phyloP scores from a whole-genome alignment of 1,140 invertebrate species.

The Tetraneura akinire region DNA sequence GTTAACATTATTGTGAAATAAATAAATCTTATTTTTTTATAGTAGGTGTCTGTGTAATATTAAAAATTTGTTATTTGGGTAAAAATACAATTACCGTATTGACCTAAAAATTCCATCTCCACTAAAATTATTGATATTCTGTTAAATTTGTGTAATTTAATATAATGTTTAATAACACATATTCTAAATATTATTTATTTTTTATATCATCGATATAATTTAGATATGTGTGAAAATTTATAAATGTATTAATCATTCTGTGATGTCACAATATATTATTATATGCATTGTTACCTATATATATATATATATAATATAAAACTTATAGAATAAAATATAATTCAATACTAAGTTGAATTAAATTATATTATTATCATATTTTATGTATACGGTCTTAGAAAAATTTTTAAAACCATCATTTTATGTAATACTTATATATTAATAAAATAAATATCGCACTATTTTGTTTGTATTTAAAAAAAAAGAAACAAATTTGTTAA shows the following conservation, averaged over 20 bases:
- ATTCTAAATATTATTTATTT: not conserved
- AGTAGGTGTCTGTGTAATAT: not conserved
- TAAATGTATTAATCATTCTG: not conserved
- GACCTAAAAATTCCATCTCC: not conserved
- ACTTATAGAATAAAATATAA: too few relatives aligned
- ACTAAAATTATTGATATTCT: not conserved
- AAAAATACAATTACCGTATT: not conserved
- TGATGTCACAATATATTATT: not conserved
- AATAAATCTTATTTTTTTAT: conserved; percentile 18
- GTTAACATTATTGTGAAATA: not conserved
- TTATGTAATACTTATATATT: too few relatives aligned
- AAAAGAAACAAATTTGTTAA: too few relatives aligned
- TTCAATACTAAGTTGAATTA: too few relatives aligned
- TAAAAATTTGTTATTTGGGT: too few relatives aligned
- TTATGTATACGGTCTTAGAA: too few relatives aligned
- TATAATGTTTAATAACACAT: not conserved
- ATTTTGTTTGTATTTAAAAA: too few relatives aligned
- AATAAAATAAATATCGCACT: too few relatives aligned
- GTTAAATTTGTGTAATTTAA: conserved; percentile 4
- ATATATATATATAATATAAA: too few relatives aligned
- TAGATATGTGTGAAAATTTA: not conserved
- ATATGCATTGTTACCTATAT: not conserved
- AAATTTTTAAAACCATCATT: too few relatives aligned
- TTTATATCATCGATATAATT: too few relatives aligned
- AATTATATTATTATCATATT: too few relatives aligned